These are phyloP conservation scores for Drosophila tsacasi DNA, from an alignment of 1,140 invertebrate species.

Conservation along the genomic window DNA sequence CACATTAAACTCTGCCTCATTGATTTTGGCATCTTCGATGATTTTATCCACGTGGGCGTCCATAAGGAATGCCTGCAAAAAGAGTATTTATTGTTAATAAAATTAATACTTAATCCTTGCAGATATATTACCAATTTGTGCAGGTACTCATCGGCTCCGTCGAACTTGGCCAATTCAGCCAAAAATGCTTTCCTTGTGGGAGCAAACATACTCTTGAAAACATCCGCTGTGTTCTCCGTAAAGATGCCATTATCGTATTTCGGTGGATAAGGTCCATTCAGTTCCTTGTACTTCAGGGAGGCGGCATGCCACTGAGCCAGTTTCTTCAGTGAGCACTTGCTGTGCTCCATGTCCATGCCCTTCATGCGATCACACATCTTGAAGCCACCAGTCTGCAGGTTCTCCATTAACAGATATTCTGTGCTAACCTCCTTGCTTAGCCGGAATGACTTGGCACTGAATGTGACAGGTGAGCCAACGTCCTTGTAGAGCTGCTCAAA, in stretches of 20 bases:
- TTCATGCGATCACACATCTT: conserved; percentile 50
- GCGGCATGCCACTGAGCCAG: conserved; percentile 87
- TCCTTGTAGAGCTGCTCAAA: conserved; percentile 48
- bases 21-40: conserved; percentile 34
- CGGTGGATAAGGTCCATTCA: conserved; percentile 48
- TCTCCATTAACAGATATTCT: conserved; percentile 47
- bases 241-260: conserved; percentile 32
- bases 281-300: conserved; percentile 77
- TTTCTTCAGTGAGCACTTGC: conserved; percentile 85
- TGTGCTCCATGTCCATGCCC: conserved; percentile 87
- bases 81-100: too few species aligned
- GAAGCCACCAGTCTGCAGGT: conserved; percentile 29
- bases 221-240: conserved; percentile 2
- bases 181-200: background rate
- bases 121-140: conserved; percentile 46
- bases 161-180: conserved; percentile 15
- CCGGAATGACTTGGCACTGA: conserved; percentile 45
- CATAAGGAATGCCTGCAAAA: conserved; percentile 15
- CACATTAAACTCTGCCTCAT: conserved; percentile 86
- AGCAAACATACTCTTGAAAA: conserved; percentile 25
- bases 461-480: conserved; percentile 29
- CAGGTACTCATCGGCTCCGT: conserved; percentile 26
- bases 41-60: conserved; percentile 21
- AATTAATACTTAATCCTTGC: too few species aligned
- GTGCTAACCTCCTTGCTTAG: conserved; percentile 23